Evolutionary conservation across 2,888 invertebrate species (phyloP), one percentile per base, ranked within the genome.

Genomic region (Aethes cnicana): DNA sequence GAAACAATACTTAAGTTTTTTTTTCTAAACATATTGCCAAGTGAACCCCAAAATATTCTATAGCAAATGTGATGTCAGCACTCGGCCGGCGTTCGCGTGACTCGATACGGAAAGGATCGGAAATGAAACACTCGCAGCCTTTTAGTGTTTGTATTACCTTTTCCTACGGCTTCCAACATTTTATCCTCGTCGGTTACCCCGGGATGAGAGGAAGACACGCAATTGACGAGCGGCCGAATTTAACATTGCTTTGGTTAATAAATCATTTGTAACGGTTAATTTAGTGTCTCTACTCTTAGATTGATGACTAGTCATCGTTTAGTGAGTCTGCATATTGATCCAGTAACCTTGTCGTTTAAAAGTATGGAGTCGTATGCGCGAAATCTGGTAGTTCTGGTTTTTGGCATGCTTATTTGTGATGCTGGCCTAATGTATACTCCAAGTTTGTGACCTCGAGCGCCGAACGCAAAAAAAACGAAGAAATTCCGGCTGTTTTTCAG

Each of bases 101-200:
- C 62, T 64, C 61, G 61, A 66, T 69, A 62, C 62, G 64, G 65
- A 67, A 68, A 66, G 66, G 67, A 63, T 72, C 71, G 80, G 81
- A 79, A 77, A 78, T 76, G 73, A 80, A 72, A 69, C 74, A 74
- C 72, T 75, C 71, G 63, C 59, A 62, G 62, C 66, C 70, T 76
- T 67, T 77, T 70, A 74, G 70, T 72, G 64, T 69, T 68, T 69
- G 63, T 67, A 59, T 72, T 69, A 71, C 54, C 56, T 65, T 67
- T 66, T 58, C 61, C 47, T 53, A 56, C 62, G 53, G 62, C 57
- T 59, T 60, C 63, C 62, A 59, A 54, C 60, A 50, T 54, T 53
- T 55, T 52, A 32, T 57, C 53, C 56, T 55, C 53, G 57, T 57
- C 55, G 52, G 44, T 52, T 52, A 8, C 14, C 25, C 23, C 23